Conservation (phyloP, 2,113 vertebrate species). For the Boleophthalmus pectinirostris region DNA sequence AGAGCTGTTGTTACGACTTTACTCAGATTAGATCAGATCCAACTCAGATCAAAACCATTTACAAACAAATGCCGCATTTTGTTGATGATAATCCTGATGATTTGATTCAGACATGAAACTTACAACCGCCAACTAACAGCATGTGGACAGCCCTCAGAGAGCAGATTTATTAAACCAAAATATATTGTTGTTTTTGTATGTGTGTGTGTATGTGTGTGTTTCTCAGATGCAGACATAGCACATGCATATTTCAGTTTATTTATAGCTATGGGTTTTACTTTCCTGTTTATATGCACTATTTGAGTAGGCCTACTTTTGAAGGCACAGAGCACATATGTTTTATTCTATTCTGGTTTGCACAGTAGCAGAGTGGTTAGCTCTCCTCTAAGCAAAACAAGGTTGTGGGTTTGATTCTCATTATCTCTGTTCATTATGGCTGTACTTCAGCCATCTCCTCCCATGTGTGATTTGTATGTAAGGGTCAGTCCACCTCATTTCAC, state of each 20-base stretch:
- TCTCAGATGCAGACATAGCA: no score
- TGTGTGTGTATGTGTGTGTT: no score
- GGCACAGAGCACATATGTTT: no score
- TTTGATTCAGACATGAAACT: constrained; percentile 7
- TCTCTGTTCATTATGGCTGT: not conserved
- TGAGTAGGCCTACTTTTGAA: no score
- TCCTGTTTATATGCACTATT: no score
- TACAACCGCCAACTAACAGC: not conserved
- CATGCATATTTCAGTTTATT: no score
- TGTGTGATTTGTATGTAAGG: no score
- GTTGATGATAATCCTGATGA: constrained; percentile 23
- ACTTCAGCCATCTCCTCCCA: no score
- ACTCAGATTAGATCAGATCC: constrained; percentile 48
- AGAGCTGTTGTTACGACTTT: constrained; percentile 42
- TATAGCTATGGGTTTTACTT: no score
- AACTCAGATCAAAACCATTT: constrained; percentile 19
- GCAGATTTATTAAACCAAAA: not conserved
- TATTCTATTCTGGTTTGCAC: no score
- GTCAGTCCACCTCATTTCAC: no score
- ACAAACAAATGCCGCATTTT: constrained; percentile 26
- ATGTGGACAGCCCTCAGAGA: not conserved
- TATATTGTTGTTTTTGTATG: no score
- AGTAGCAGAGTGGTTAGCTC: not conserved
- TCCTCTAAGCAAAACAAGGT: not conserved
- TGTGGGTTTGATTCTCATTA: not conserved